Base-by-base conservation (phyloP, 1,140 invertebrate genomes). In the Drosophila punjabiensis region DNA sequence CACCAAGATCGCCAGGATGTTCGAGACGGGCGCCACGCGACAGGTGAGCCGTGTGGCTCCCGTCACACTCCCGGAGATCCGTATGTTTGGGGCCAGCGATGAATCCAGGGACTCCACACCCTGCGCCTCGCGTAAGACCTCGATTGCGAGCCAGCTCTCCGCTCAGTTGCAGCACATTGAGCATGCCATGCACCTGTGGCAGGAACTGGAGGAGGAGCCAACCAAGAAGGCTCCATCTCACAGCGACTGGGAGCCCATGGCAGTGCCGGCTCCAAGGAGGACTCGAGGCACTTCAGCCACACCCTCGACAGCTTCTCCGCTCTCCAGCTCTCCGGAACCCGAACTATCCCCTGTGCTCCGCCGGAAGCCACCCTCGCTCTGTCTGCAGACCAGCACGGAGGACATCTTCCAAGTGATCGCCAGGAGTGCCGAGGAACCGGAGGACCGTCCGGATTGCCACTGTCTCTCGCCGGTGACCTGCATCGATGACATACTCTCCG, bases 401-500 rank as follows among this genome's bases (percentile, higher is more conserved):
- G 87, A 93, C 43, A 88, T 93, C 32, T 92, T 92, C 33, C 89
- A 87, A 30, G 89, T 88, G 10, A 92, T 93, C 4, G 92, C 92
- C 28, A 67, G 81, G 28, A 91, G 79, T 53, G 92, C 92, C 2
- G 91, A 93, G 65, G 83, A 86, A 43, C 45, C 65, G 20, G 61
- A 64, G n/a, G 43, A 55, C 13, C 70, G 68, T 13, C 69, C 14
- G 1, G 56, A 74, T 37, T 69, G 66, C 58, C 74, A 79, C 8
- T 78, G 82, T 2, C 70, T 85, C 5, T 74, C 87, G 24, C 92
- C 92, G 7, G 88, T 93, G 32, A 92, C 91, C 76, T 73, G 91
- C 55, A 92, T 93, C 56, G 92, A 93, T 41, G 92, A 93, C 9
- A 93, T 93, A 33, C 71, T 93, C 45, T 92, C 90, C 20, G 82